Base-by-base conservation (phyloP, 2,888 invertebrate genomes). In the Cosmorhoe ocellata region DNA sequence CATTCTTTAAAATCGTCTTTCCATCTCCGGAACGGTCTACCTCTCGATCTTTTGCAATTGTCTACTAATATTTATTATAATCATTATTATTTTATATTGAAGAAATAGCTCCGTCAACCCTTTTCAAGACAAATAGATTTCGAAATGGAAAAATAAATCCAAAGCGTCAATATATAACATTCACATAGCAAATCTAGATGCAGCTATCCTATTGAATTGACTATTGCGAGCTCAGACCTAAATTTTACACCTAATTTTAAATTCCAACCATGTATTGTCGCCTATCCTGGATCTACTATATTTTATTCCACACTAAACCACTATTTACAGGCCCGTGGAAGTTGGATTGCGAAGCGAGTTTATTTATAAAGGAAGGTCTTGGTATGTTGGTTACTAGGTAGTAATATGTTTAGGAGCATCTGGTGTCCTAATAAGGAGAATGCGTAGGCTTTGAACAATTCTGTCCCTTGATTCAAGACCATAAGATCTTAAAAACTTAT, bases 261-360 rank as follows among this genome's bases (percentile, higher is more conserved):
- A 85, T 84, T 85, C 84, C 76, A 64, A 79, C 71, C 74, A 67
- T 67, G 82, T 79, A 82, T 84, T 84, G 81, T 76, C 76, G 77
- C 81, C 79, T 81, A 81, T 82, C 76, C 75, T 76, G 76, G 74
- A 83, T 83, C 80, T 77, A 69, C 69, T 71, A 68, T 80, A 82
- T 79, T 80, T 76, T 81, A 83, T 81, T 72, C 74, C 67, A 64
- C 51, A 43, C 57, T 11, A 18, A 18, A 64, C 80, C 75, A 76
- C 27, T 53, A 13, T 66, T 56, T 13, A 8, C 0, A 11, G 55
- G 42, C 11, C 34, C 59, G 67, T 63, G 39, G 69, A 59, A 33
- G 64, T 52, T 43, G 50, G 46, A 36, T 11, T 32, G 10, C 12
- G 11, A 7, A 33, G 41, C 26, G 13, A 39, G 11, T 24, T 28